Base-by-base conservation (phyloP, 2,113 vertebrate species). In the Tichodroma muraria region DNA sequence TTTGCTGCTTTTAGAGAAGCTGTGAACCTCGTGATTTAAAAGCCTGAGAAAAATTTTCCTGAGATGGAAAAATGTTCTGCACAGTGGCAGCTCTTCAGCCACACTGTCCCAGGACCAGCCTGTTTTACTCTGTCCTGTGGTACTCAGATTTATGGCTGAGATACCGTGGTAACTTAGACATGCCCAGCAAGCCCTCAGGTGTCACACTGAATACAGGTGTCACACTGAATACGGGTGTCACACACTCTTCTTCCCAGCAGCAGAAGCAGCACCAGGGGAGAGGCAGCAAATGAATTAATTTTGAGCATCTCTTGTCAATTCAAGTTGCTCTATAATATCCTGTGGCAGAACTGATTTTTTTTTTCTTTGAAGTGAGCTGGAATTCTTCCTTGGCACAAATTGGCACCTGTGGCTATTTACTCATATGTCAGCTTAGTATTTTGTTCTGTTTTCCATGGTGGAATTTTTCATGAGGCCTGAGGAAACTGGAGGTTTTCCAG, bases 361-460 rank as follows among this genome's bases (percentile, higher is more conserved):
- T 72, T 75, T 81, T 21, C 64, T 96, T 92, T 95, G 85, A 95
- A 93, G 89, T 75, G 47, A 95, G 59, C 38, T 86, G 37, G 28
- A 91, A 35, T 66, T 91, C 59, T 94, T 66, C 31, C 75, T 76
- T 75, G 72, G 61, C 52, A 75, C 28, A 66, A 91, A 91, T 44
- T 73, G 49, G 79, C 15, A 91, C 75, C 68, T 49, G 64, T 94
- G 94, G 91, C 64, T 95, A 59, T 93, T 95, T 95, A 93, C 87
- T 94, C 87, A 31, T 42, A 57, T 30, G 77, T 76, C 87, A 93
- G 85, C 53, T 92, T 76, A 72, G 85, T 37, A 76, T 85, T 92
- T 96, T 76, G 44, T 76, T 92, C 65, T 78, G 38, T 3, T 80
- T 77, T 88, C 64, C n/a, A 13, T 19, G 47, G 37, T 78, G 65